These are phyloP conservation scores for Datnioides undecimradiatus DNA, from an alignment of 2,113 vertebrate genomes.

Conservation along the genomic window DNA sequence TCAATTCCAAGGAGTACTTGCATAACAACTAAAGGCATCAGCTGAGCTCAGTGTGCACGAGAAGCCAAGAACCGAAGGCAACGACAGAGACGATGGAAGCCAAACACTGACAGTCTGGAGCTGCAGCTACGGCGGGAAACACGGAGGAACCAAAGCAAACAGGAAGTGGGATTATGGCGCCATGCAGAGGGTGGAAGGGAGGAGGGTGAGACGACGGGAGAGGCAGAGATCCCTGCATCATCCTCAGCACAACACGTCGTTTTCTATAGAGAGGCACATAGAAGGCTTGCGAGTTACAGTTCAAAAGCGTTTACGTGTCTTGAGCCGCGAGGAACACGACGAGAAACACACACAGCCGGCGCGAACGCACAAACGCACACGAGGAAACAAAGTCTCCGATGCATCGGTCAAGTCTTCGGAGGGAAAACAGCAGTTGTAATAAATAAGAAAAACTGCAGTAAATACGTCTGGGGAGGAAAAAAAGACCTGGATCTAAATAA, in stretches of 20 bases:
- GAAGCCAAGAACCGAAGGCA: conserved; percentile 10
- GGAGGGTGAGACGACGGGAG: conserved; percentile 1
- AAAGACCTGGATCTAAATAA: conserved; percentile 54
- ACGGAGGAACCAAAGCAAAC: neutral
- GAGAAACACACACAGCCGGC: conserved; percentile 9
- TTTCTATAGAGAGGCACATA: conserved; percentile 64
- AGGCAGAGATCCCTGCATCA: conserved; percentile 27
- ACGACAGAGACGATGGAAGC: neutral
- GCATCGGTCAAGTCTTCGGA: conserved; percentile 75
- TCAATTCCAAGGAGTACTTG: conserved; percentile 27
- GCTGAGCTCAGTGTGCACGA: neutral
- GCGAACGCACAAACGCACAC: conserved; percentile 28
- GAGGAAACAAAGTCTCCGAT: conserved; percentile 44
- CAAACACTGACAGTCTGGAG: neutral
- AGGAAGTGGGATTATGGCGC: neutral
- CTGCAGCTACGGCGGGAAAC: conserved; percentile 5
- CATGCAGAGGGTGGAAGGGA: conserved; percentile 6
- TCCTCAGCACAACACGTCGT: neutral
- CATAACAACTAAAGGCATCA: conserved; percentile 1
- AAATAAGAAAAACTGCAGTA: conserved; percentile 82
- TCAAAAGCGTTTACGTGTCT: conserved; percentile 59
- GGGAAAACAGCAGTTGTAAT: conserved; percentile 82
- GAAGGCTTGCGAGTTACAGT: conserved; percentile 60
- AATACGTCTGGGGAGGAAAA: conserved; percentile 50
- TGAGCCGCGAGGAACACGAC: conserved; percentile 45